Conservation (phyloP, 1,140 invertebrate species). For the Euwallacea similis region DNA sequence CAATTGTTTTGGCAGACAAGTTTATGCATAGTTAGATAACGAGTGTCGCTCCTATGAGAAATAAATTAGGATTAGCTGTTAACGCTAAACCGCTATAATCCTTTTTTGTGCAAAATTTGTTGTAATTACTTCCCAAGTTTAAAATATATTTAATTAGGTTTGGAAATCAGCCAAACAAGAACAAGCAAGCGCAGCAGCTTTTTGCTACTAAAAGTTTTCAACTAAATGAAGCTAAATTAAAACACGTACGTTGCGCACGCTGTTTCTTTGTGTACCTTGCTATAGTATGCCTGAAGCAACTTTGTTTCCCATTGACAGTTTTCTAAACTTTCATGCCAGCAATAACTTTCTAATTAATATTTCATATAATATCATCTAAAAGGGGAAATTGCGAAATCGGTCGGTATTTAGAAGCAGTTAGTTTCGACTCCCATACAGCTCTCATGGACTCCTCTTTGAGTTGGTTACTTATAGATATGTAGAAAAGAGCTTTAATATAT, state of each 20-base stretch:
- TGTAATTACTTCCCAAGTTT: slow-evolving; percentile 15
- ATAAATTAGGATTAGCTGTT: neutral
- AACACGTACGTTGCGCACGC: slow-evolving; percentile 16
- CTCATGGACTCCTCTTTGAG: no score
- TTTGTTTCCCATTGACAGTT: slow-evolving; percentile 16
- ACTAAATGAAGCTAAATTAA: slow-evolving; percentile 30
- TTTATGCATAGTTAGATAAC: neutral
- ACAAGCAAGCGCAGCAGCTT: slow-evolving; percentile 10
- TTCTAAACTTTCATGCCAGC: neutral
- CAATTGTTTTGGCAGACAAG: no score
- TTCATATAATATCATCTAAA: slow-evolving; percentile 1
- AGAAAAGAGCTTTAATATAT: no score
- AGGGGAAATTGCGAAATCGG: neutral
- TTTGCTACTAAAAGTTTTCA: slow-evolving; percentile 19
- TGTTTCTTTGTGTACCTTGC: neutral
- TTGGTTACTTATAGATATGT: no score
- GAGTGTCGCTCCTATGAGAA: neutral
- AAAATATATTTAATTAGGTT: slow-evolving; percentile 31
- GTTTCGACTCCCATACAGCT: no score
- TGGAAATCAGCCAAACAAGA: slow-evolving; percentile 22
- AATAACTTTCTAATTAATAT: slow-evolving; percentile 12
- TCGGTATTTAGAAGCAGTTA: no score
- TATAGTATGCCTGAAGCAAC: slow-evolving; percentile 2
- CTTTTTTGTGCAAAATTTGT: slow-evolving; percentile 17
- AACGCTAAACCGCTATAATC: neutral